phyloP scores from a whole-genome alignment of 2,113 vertebrate species.

The Parotia lawesii region DNA sequence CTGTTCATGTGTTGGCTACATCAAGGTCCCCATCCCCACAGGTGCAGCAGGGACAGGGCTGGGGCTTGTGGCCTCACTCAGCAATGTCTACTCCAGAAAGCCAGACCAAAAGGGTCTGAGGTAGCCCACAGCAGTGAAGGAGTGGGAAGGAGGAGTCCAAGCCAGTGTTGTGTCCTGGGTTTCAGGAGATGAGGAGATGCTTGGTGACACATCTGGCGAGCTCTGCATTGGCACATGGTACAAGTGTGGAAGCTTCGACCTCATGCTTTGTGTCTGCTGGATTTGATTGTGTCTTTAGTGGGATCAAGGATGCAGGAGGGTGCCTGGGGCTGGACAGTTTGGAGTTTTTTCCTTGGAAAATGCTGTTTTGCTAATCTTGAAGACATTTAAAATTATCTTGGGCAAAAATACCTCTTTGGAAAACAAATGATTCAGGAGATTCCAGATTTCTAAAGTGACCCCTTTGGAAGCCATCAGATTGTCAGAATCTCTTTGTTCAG shows the following conservation, averaged over 20 bases:
- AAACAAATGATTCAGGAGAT: neutral
- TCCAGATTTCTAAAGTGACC: neutral
- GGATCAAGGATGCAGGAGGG: neutral
- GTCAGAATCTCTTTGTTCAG: neutral
- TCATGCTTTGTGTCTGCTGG: neutral
- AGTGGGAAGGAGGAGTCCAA: neutral
- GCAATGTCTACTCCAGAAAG: neutral
- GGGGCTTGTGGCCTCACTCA: rapidly evolving
- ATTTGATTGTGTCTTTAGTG: neutral
- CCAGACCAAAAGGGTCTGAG: neutral
- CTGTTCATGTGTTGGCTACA: neutral
- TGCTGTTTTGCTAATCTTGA: neutral
- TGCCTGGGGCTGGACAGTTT: neutral
- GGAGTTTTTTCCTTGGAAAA: neutral
- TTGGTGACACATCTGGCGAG: neutral
- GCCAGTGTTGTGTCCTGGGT: neutral
- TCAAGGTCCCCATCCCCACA: neutral
- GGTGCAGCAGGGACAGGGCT: neutral
- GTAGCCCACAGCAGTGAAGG: neutral
- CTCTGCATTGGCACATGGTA: rapidly evolving
- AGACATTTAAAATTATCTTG: neutral
- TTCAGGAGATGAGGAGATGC: neutral
- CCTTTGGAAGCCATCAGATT: neutral
- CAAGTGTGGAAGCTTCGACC: neutral
- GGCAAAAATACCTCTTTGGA: neutral